Evolutionary conservation across 2,797 vertebrate genomes (phyloP).

Genomic region (Tragopan temminckii): DNA sequence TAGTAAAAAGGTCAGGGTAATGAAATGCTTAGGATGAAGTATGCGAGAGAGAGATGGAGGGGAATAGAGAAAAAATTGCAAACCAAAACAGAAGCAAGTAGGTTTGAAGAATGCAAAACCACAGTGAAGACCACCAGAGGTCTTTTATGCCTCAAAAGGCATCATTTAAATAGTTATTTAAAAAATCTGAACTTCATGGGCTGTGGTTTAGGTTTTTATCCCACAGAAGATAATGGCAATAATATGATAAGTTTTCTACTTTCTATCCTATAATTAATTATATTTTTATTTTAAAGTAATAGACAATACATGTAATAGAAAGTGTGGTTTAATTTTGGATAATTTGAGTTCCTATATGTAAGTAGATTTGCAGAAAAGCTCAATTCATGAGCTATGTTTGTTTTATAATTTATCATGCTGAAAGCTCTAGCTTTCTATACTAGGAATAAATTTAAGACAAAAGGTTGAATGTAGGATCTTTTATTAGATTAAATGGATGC

Average conservation of each 20-base stretch:
- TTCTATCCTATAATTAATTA: background rate
- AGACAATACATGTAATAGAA: background rate
- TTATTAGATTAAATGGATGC: constrained; percentile 29
- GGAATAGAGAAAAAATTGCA: background rate
- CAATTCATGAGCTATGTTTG: background rate
- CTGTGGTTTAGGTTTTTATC: background rate
- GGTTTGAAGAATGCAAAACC: background rate
- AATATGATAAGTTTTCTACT: background rate
- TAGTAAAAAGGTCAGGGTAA: constrained; percentile 27
- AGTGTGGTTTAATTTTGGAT: constrained; percentile 18
- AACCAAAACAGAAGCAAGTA: background rate
- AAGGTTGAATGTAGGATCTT: constrained; percentile 26
- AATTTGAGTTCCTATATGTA: constrained; percentile 14
- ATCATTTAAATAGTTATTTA: background rate
- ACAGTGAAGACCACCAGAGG: background rate
- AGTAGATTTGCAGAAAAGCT: constrained; percentile 14
- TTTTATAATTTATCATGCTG: constrained; percentile 35
- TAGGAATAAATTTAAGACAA: constrained; percentile 29
- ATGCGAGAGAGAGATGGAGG: background rate
- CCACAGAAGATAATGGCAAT: background rate
- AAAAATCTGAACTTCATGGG: background rate
- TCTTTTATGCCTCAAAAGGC: background rate
- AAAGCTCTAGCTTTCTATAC: background rate
- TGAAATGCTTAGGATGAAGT: constrained; percentile 2
- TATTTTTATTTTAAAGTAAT: constrained; percentile 25